Conservation (phyloP, 2,113 vertebrate genomes). For the Anser cygnoides region DNA sequence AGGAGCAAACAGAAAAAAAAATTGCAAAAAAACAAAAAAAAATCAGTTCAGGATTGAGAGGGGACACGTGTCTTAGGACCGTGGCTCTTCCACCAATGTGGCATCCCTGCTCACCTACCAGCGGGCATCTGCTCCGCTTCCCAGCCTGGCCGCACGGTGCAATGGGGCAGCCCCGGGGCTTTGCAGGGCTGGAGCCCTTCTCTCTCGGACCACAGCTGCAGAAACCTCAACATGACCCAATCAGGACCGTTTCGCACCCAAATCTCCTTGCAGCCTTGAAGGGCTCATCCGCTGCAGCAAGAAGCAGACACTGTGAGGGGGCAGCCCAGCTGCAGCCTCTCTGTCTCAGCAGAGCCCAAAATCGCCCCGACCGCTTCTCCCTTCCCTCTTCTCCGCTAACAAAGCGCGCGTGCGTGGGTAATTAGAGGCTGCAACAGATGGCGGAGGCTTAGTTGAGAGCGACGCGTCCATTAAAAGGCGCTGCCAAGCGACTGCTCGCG, state of each 20-base stretch:
- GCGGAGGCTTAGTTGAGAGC: background rate
- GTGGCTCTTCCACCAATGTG: no score
- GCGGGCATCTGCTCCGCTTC: background rate
- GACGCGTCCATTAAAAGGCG: background rate
- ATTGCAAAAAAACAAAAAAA: background rate
- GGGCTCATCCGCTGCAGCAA: rapidly evolving
- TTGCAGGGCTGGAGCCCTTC: background rate
- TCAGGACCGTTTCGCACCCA: background rate
- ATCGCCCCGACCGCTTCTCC: rapidly evolving
- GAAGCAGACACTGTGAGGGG: background rate
- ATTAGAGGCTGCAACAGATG: constrained; percentile 45
- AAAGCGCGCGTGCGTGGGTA: background rate
- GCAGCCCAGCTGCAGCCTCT: background rate
- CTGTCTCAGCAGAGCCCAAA: background rate
- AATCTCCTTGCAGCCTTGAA: rapidly evolving
- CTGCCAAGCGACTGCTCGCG: background rate
- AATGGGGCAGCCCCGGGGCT: rapidly evolving
- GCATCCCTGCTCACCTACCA: background rate
- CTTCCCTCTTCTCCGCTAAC: background rate
- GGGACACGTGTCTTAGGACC: no score
- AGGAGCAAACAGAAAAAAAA: background rate
- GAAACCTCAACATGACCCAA: rapidly evolving
- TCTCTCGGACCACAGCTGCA: no score
- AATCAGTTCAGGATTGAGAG: background rate
- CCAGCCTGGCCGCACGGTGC: background rate